These are phyloP conservation scores for Carlito syrichta DNA, from an alignment of 2,113 vertebrate genomes.

Conservation along the genomic window DNA sequence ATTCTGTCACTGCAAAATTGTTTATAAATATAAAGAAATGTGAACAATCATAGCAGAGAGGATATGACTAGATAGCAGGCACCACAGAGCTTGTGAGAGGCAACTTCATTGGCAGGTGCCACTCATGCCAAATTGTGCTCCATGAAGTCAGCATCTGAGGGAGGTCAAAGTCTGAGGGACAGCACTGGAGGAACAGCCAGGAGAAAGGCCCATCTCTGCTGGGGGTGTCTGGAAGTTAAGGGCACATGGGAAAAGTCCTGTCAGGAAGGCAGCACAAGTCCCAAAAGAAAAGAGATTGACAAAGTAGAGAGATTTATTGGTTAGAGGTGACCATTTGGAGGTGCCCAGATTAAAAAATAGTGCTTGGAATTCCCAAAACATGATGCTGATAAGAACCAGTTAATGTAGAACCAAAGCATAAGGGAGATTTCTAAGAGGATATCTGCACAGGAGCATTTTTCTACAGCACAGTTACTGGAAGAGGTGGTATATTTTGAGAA, in stretches of 20 bases:
- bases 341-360: neutral
- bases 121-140: neutral
- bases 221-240: neutral
- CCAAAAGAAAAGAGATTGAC: too few species aligned
- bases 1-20: neutral
- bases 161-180: too few species aligned
- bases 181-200: neutral
- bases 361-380: too few species aligned
- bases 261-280: neutral
- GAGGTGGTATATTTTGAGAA: rapidly evolving
- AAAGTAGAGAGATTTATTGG: too few species aligned
- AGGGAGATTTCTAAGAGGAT: neutral
- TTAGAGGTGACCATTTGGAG: neutral
- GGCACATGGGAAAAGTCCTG: rapidly evolving
- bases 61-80: neutral
- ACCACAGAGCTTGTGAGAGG: neutral
- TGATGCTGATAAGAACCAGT: neutral
- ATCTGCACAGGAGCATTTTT: rapidly evolving
- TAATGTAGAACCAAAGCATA: neutral
- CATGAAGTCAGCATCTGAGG: rapidly evolving
- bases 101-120: neutral
- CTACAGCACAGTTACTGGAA: neutral
- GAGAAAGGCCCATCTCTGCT: neutral
- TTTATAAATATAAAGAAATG: neutral
- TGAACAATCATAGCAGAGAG: neutral